A percentile compares a stretch with the other conserved stretches of the same genome.
Evolutionary conservation across 2,113 vertebrate genomes (phyloP).

Genomic region (Nansenia antarctica): DNA sequence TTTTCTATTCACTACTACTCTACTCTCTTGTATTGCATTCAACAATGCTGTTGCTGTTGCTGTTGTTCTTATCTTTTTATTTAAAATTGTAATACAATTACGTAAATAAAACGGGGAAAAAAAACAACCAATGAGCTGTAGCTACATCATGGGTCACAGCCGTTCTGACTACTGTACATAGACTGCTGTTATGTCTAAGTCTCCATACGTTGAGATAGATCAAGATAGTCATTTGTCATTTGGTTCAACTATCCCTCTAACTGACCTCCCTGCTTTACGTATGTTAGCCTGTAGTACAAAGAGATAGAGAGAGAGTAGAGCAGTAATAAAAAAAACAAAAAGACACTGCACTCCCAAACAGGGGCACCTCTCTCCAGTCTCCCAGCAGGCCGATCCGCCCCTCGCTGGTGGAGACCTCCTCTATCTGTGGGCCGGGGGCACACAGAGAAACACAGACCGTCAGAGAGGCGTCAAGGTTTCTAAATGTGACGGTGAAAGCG

Average conservation of each 20-base stretch:
- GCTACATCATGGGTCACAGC: no score
- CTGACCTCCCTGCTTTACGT: background rate
- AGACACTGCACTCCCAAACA: conserved; percentile 67
- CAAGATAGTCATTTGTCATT: background rate
- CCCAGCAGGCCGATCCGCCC: conserved; percentile 84
- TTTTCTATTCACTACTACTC: no score
- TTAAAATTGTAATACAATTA: no score
- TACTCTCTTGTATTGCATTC: no score
- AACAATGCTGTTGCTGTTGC: no score
- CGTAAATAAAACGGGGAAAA: no score
- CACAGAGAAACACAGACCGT: background rate
- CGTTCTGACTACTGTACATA: no score
- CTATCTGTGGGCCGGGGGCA: conserved; percentile 67
- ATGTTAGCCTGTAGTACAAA: background rate
- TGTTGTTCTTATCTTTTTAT: no score
- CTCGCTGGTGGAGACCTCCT: conserved; percentile 75
- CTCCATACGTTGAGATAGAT: no score
- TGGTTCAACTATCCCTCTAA: background rate
- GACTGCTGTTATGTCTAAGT: no score
- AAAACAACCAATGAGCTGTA: no score
- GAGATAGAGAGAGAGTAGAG: conserved; percentile 43
- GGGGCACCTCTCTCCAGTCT: conserved; percentile 83
- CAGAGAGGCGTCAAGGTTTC: background rate
- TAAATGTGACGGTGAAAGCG: no score
- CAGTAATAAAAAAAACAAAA: conserved; percentile 48